Evolutionary conservation across 2,797 vertebrate genomes (phyloP).

Genomic region (Micrastur ruficollis): DNA sequence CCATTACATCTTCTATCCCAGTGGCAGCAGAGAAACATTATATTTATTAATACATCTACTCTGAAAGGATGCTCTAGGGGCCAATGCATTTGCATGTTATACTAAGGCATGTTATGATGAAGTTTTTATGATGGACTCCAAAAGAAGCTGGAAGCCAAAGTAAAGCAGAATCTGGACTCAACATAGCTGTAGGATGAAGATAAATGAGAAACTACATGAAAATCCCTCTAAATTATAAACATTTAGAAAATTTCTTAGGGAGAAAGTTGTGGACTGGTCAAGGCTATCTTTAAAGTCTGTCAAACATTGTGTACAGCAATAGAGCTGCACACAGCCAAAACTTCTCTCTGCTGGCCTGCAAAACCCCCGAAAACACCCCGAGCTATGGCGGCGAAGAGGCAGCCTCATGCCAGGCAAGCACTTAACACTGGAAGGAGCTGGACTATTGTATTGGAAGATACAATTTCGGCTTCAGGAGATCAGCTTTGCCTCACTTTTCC

Average conservation of each 20-base stretch:
- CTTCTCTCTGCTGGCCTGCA: neutral
- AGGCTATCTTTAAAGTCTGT: neutral
- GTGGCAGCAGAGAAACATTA: conserved; percentile 47
- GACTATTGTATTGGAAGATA: neutral
- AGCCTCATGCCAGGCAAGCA: neutral
- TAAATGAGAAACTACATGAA: conserved; percentile 43
- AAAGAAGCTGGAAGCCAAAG: conserved; percentile 49
- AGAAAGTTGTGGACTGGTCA: neutral
- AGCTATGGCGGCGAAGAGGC: accelerated
- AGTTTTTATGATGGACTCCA: conserved; percentile 54
- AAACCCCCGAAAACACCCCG: neutral
- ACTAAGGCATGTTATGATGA: conserved; percentile 43
- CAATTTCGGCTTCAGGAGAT: neutral
- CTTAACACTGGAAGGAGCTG: accelerated
- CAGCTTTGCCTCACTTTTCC: neutral
- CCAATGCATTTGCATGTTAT: conserved; percentile 58
- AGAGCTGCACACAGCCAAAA: neutral
- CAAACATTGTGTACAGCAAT: neutral
- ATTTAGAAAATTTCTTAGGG: neutral
- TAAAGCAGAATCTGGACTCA: conserved; percentile 8
- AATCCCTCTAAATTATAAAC: conserved; percentile 31
- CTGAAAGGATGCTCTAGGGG: conserved; percentile 53
- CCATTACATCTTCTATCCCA: conserved; percentile 44
- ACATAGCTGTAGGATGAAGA: conserved; percentile 16
- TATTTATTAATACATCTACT: conserved; percentile 52